Evolutionary conservation across 2,797 vertebrate species (phyloP).

Genomic region (Remorina albescens): DNA sequence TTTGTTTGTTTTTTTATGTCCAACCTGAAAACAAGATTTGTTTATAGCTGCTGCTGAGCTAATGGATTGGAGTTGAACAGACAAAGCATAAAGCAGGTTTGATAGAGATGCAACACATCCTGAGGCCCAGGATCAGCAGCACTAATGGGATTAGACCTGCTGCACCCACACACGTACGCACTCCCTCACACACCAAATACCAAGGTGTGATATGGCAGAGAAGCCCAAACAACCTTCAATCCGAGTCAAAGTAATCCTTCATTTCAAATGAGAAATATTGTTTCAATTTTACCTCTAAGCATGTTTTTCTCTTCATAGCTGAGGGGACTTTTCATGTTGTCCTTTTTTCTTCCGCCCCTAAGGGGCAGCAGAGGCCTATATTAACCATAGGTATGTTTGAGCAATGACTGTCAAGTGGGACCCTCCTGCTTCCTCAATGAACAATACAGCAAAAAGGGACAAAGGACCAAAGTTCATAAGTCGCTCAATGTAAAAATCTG

Average conservation of each 20-base stretch:
- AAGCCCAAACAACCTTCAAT: slow-evolving; percentile 27
- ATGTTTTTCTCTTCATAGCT: not conserved
- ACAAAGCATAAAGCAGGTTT: slow-evolving; percentile 59
- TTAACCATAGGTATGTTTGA: slow-evolving; percentile 47
- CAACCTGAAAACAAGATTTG: slow-evolving; percentile 50
- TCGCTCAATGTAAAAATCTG: slow-evolving; percentile 41
- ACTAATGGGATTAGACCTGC: slow-evolving; percentile 74
- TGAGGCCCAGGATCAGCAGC: slow-evolving; percentile 64
- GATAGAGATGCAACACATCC: slow-evolving; percentile 70
- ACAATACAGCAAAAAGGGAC: slow-evolving; percentile 41
- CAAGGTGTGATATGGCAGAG: slow-evolving; percentile 13
- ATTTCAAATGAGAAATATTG: slow-evolving; percentile 12
- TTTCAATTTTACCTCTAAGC: not conserved
- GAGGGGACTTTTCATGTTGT: not conserved
- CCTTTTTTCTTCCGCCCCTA: slow-evolving; percentile 68
- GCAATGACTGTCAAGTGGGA: slow-evolving; percentile 44
- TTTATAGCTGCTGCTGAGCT: slow-evolving; percentile 50
- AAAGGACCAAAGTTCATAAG: slow-evolving; percentile 63
- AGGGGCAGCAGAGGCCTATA: slow-evolving; percentile 84
- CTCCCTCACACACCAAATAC: slow-evolving; percentile 40
- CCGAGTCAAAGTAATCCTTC: slow-evolving; percentile 15
- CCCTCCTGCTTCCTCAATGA: slow-evolving; percentile 31
- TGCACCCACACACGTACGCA: slow-evolving; percentile 30
- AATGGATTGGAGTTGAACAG: slow-evolving; percentile 45
- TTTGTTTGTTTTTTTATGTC: slow-evolving; percentile 27